Conservation (phyloP, 2,797 vertebrate species). For the Anomalospiza imberbis region DNA sequence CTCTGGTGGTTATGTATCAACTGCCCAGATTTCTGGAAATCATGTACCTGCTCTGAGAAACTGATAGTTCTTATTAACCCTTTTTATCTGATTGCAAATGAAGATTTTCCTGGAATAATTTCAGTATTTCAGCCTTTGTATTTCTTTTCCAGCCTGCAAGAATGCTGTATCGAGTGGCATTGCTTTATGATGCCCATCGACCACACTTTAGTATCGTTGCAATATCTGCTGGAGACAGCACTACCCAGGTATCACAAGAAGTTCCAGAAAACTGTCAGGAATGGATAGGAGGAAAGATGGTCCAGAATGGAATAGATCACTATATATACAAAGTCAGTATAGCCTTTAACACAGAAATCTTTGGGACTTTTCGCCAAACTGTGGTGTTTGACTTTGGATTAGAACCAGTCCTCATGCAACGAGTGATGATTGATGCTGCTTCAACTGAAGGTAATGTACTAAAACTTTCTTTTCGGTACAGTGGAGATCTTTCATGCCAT, state of each 20-base stretch:
- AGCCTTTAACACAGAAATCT: constrained; percentile 97
- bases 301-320: constrained; percentile 92
- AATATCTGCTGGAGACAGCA: constrained; percentile 86
- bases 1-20: background rate
- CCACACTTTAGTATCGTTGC: constrained; percentile 95
- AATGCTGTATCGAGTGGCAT: constrained; percentile 90
- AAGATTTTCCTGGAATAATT: background rate
- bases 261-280: constrained; percentile 91
- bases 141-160: constrained; percentile 85
- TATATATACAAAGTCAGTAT: constrained; percentile 92
- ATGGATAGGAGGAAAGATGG: constrained; percentile 88
- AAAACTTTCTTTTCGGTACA: background rate
- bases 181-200: constrained; percentile 97
- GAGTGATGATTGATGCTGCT: constrained; percentile 98
- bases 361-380: constrained; percentile 98
- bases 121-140: constrained; percentile 19
- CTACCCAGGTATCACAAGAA: constrained; percentile 84
- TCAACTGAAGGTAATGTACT: constrained; percentile 91
- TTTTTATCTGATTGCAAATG: background rate
- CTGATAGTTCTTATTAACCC: background rate
- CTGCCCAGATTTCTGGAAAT: background rate
- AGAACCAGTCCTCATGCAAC: constrained; percentile 97
- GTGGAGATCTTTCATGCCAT: background rate
- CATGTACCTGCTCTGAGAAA: background rate
- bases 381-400: constrained; percentile 97